A percentile compares a stretch with the other conserved stretches of the same genome.
Conservation (phyloP, 2,888 invertebrate species). For the Liopterus haemorrhoidalis region DNA sequence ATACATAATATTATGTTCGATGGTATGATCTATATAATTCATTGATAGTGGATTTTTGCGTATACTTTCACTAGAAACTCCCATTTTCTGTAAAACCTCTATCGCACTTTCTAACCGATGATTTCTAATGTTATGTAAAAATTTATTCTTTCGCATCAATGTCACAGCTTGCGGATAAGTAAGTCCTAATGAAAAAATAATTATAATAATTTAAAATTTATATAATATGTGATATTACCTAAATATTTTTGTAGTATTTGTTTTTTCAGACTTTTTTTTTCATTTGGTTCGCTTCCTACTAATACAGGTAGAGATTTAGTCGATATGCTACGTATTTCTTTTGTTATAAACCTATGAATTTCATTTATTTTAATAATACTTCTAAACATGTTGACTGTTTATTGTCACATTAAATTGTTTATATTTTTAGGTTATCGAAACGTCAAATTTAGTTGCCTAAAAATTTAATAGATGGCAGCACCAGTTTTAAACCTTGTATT, state of each 20-base stretch:
- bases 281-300: too few relatives aligned
- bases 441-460: too few relatives aligned
- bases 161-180: slow-evolving; percentile 8
- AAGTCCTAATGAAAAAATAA: slow-evolving; percentile 9
- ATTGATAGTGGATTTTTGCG: slow-evolving; percentile 9
- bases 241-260: slow-evolving; percentile 14
- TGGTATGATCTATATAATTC: too few relatives aligned
- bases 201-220: slow-evolving; percentile 1
- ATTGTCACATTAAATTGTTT: too few relatives aligned
- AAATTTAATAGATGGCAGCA: too few relatives aligned
- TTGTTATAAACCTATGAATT: too few relatives aligned
- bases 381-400: too few relatives aligned
- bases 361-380: too few relatives aligned
- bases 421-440: too few relatives aligned
- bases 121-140: slow-evolving; percentile 15
- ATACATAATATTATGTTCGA: slow-evolving; percentile 18
- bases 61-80: slow-evolving; percentile 11
- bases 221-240: slow-evolving; percentile 12
- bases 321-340: too few relatives aligned
- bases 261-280: slow-evolving; percentile 12
- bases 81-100: slow-evolving; percentile 11
- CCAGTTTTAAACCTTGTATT: too few relatives aligned
- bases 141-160: slow-evolving; percentile 4
- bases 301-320: too few relatives aligned
- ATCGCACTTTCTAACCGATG: slow-evolving; percentile 7